Evolutionary conservation across 2,888 invertebrate species (phyloP).

Genomic region (Sussaba pulchella): DNA sequence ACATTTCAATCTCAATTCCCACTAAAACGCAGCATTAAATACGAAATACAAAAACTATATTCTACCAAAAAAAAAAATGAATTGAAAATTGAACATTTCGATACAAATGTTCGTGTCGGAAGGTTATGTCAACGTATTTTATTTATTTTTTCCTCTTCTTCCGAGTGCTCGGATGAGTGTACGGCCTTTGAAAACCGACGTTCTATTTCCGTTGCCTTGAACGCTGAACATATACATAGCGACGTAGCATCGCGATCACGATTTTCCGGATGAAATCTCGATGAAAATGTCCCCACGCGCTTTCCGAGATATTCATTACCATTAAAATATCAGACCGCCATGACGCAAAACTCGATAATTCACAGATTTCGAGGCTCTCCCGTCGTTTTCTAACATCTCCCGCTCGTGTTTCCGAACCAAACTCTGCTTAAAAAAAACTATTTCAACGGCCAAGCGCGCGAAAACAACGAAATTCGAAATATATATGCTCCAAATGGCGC

Average conservation of each 20-base stretch:
- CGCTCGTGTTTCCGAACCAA: no score
- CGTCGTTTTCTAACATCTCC: conserved; percentile 3
- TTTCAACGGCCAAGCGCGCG: no score
- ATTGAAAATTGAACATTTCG: no score
- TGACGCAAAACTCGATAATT: conserved; percentile 28
- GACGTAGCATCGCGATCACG: conserved; percentile 1
- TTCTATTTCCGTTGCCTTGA: conserved; percentile 41
- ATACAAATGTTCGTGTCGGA: no score
- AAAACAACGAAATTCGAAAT: no score
- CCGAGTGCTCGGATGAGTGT: background rate
- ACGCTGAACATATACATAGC: background rate
- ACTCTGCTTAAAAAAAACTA: no score
- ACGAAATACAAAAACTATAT: no score
- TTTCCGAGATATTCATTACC: conserved; percentile 9
- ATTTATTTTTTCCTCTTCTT: background rate
- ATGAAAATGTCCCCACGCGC: no score
- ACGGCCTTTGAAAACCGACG: conserved; percentile 2
- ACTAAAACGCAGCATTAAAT: no score
- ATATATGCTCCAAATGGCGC: no score
- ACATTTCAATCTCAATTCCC: no score
- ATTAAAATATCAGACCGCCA: conserved; percentile 17
- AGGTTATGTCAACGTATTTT: background rate
- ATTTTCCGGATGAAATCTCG: conserved; percentile 16
- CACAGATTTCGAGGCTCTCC: conserved; percentile 39
- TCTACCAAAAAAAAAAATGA: no score